phyloP scores from a whole-genome alignment of 2,113 vertebrate species.

The Tyrannus savana region DNA sequence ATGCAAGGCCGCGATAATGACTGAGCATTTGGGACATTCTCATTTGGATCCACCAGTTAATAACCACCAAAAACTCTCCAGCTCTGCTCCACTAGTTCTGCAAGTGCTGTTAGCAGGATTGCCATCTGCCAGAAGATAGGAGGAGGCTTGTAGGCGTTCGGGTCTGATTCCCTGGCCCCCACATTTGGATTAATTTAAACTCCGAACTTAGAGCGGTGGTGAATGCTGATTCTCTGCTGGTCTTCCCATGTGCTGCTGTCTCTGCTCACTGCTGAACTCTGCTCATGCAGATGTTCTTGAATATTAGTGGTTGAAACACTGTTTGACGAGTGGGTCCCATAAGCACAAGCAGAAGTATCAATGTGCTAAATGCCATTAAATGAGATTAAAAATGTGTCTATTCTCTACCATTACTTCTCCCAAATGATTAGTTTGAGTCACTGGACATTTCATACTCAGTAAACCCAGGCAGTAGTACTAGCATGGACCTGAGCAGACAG shows the following conservation, averaged over 20 bases:
- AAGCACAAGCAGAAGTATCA: background rate
- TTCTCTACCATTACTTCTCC: background rate
- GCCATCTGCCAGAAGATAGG: background rate
- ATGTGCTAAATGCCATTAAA: background rate
- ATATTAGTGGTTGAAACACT: background rate
- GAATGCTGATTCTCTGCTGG: background rate
- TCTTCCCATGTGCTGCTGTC: background rate
- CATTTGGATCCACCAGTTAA: rapidly evolving
- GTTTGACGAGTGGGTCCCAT: rapidly evolving
- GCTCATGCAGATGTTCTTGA: background rate
- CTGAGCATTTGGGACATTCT: background rate
- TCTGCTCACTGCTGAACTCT: rapidly evolving
- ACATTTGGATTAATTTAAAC: background rate
- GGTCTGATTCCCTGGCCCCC: background rate
- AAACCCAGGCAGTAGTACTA: background rate
- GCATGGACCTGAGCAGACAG: background rate
- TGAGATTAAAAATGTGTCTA: rapidly evolving
- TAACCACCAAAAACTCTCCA: background rate
- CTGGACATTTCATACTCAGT: rapidly evolving
- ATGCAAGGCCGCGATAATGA: rapidly evolving
- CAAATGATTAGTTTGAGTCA: background rate
- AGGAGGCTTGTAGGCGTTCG: background rate
- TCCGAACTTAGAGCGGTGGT: background rate
- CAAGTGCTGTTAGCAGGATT: background rate
- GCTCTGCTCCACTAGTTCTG: background rate